A percentile compares a stretch with the other conserved stretches of the same genome.
Conservation (phyloP, 2,113 vertebrate genomes). For the Dendrocopos noguchii region DNA sequence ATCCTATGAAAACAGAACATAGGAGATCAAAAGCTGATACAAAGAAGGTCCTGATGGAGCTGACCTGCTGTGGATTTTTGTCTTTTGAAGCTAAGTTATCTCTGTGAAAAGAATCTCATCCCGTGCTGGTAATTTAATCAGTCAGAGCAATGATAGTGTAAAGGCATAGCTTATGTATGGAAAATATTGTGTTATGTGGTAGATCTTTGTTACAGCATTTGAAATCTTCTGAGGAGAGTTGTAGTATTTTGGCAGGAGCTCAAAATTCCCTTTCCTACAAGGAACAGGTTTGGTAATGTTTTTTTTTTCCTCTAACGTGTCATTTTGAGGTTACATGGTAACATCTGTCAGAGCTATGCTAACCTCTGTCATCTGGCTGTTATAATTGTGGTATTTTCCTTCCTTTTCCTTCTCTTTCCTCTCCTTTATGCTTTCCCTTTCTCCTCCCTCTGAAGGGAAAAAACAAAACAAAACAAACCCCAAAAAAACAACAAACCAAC, state of each 20-base stretch:
- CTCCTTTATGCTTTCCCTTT: constrained; percentile 58
- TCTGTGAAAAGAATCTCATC: neutral
- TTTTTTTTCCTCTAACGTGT: constrained; percentile 8
- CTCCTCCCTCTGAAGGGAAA: neutral
- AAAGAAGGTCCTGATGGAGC: neutral
- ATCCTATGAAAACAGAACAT: neutral
- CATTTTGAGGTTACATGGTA: constrained; percentile 61
- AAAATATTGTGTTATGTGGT: constrained; percentile 32
- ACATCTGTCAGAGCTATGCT: constrained; percentile 67
- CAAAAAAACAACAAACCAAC: neutral
- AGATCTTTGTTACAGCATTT: constrained; percentile 19
- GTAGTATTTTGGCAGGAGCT: constrained; percentile 52
- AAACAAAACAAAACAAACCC: neutral
- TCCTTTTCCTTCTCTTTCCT: constrained; percentile 49
- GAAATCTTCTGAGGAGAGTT: constrained; percentile 33
- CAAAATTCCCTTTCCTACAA: constrained; percentile 45
- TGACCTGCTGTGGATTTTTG: neutral
- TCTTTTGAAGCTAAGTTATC: constrained; percentile 1
- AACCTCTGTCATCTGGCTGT: constrained; percentile 67
- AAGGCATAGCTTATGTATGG: neutral
- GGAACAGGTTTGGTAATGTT: constrained; percentile 39
- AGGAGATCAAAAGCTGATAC: neutral
- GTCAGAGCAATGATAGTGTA: neutral
- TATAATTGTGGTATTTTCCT: constrained; percentile 59
- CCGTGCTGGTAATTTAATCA: constrained; percentile 24